A percentile compares a stretch with the other conserved stretches of the same genome.
phyloP scores from a whole-genome alignment of 2,113 vertebrate genomes.

The Perca fluviatilis region DNA sequence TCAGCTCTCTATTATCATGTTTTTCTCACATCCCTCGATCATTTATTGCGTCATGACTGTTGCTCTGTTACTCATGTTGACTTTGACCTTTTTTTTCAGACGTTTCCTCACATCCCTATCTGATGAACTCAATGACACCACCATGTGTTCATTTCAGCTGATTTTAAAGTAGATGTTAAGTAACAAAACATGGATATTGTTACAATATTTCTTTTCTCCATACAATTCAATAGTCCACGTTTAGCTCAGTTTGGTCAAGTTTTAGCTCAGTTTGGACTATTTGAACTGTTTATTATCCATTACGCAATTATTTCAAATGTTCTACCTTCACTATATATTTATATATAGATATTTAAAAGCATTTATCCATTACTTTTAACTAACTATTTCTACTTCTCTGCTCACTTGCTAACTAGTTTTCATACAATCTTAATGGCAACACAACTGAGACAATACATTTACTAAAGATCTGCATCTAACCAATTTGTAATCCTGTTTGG shows the following conservation, averaged over 20 bases:
- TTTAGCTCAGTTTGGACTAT: too few relatives aligned
- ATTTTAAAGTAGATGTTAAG: neutral
- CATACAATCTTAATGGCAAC: neutral
- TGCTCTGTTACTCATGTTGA: neutral
- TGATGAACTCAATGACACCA: neutral
- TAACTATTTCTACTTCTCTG: neutral
- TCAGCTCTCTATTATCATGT: conserved; percentile 26
- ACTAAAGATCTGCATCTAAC: neutral
- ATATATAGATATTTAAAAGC: neutral
- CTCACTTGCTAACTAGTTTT: neutral
- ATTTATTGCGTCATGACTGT: neutral
- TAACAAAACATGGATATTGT: neutral
- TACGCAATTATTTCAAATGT: too few relatives aligned
- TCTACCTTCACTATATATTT: too few relatives aligned
- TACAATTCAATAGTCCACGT: neutral
- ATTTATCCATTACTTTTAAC: neutral
- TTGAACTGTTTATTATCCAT: too few relatives aligned
- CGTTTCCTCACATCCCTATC: too few relatives aligned
- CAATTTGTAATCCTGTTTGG: neutral
- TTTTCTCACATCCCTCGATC: too few relatives aligned
- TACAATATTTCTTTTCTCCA: too few relatives aligned
- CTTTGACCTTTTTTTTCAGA: neutral
- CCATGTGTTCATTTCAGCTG: neutral
- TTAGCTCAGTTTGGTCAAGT: neutral
- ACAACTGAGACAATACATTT: neutral